Conservation (phyloP, 2,797 vertebrate species). For the Urosaurus nigricauda region DNA sequence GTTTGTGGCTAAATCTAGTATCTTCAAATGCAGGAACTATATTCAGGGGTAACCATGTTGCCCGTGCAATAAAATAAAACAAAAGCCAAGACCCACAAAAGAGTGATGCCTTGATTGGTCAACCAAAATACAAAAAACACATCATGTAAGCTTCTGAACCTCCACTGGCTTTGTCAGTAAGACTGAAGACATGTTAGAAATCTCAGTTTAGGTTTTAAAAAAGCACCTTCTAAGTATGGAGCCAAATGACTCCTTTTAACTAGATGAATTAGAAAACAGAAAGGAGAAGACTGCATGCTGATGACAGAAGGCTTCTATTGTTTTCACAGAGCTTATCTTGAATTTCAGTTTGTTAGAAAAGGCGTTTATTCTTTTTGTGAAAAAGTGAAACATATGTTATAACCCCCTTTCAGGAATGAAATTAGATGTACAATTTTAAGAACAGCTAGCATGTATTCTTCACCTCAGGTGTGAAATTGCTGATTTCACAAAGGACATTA, state of each 20-base stretch:
- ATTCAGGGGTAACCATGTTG: too few species aligned
- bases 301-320: conserved; percentile 19
- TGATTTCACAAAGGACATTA: neutral
- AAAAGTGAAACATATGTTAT: neutral
- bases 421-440: neutral
- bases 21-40: too few species aligned
- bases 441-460: neutral
- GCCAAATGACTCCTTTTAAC: conserved; percentile 13
- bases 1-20: too few species aligned
- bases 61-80: too few species aligned
- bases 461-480: neutral
- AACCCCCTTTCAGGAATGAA: neutral
- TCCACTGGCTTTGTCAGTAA: neutral
- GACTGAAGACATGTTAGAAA: neutral
- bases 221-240: neutral
- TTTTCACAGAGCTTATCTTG: conserved; percentile 15
- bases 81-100: too few species aligned
- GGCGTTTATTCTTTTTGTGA: neutral
- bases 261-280: conserved; percentile 2
- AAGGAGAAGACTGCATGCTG: neutral
- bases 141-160: too few species aligned
- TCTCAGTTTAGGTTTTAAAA: neutral
- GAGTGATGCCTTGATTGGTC: too few species aligned
- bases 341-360: neutral
- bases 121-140: too few species aligned